Conservation (phyloP, 2,888 invertebrate genomes). For the Lordiphosa fenestrarum region DNA sequence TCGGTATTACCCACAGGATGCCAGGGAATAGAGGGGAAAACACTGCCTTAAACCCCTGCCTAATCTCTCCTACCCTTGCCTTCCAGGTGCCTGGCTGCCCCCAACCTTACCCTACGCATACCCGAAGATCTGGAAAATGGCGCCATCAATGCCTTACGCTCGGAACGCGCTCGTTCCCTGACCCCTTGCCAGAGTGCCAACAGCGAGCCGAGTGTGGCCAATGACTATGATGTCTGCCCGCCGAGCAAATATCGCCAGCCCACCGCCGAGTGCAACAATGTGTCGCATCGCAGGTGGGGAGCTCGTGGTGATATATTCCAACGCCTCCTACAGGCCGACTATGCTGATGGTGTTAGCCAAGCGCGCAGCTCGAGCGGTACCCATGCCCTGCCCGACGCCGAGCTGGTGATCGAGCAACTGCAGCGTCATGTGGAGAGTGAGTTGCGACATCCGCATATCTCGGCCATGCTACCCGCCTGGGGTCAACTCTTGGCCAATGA, state of each 20-base stretch:
- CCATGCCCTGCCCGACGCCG: conserved; percentile 84
- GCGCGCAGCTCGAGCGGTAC: conserved; percentile 82
- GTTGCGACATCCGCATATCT: conserved; percentile 86
- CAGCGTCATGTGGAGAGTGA: conserved; percentile 82
- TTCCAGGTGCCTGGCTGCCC: conserved; percentile 69
- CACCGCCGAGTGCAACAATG: conserved; percentile 93
- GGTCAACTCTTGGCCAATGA: conserved; percentile 88
- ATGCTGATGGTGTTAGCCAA: conserved; percentile 82
- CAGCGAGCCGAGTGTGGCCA: conserved; percentile 38
- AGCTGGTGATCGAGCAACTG: conserved; percentile 83
- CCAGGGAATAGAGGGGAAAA: no score
- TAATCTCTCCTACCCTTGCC: conserved; percentile 4
- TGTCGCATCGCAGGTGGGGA: conserved; percentile 91
- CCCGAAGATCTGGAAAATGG: conserved; percentile 76
- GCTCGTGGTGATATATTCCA: conserved; percentile 89
- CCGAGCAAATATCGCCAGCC: conserved; percentile 91
- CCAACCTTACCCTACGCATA: conserved; percentile 64
- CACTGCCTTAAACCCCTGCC: no score
- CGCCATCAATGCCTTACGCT: conserved; percentile 67
- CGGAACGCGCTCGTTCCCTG: conserved; percentile 68
- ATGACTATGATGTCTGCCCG: conserved; percentile 83
- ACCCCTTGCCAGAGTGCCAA: conserved; percentile 51
- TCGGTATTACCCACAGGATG: background rate
- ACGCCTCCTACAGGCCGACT: conserved; percentile 86
- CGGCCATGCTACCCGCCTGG: conserved; percentile 90